These are phyloP conservation scores for Pygmarrhopalites habei DNA, from an alignment of 1,140 invertebrate genomes.

Conservation along the genomic window DNA sequence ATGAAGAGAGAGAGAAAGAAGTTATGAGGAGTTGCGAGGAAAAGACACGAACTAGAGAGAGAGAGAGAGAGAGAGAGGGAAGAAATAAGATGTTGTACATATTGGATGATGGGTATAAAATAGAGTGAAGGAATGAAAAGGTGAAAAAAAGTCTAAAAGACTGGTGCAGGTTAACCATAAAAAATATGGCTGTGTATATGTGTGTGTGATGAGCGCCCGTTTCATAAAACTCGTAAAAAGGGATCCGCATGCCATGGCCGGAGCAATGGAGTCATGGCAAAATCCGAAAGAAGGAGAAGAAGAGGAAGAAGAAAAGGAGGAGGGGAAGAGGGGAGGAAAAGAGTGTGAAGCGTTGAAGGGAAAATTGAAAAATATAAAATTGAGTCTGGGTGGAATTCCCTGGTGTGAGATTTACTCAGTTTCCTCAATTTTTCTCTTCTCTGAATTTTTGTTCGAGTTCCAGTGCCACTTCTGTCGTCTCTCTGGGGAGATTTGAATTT, in stretches of 20 bases:
- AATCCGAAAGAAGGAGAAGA: neutral
- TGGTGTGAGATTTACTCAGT: slow-evolving; percentile 19
- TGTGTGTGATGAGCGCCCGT: slow-evolving; percentile 21
- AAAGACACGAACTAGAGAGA: neutral
- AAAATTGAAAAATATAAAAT: slow-evolving; percentile 37
- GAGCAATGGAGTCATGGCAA: neutral
- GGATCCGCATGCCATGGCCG: neutral
- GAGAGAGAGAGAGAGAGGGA: neutral
- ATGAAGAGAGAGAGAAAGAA: neutral
- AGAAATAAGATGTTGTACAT: neutral
- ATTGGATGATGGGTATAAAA: slow-evolving; percentile 1
- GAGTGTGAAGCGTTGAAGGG: slow-evolving; percentile 12
- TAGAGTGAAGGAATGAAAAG: neutral
- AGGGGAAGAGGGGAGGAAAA: neutral
- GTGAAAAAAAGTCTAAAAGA: slow-evolving; percentile 11
- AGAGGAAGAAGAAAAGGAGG: neutral
- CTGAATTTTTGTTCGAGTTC: slow-evolving; percentile 13
- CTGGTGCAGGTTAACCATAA: slow-evolving; percentile 16
- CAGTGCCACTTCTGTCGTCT: slow-evolving; percentile 11
- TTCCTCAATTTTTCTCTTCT: slow-evolving; percentile 29
- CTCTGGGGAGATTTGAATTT: slow-evolving; percentile 40
- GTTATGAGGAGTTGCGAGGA: neutral
- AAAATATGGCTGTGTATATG: slow-evolving; percentile 15
- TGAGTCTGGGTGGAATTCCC: slow-evolving; percentile 29
- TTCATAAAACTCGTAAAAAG: slow-evolving; percentile 33